A percentile compares a stretch with the other conserved stretches of the same genome.
phyloP scores from a whole-genome alignment of 2,888 invertebrate genomes.

The Cheilosia vulpina region DNA sequence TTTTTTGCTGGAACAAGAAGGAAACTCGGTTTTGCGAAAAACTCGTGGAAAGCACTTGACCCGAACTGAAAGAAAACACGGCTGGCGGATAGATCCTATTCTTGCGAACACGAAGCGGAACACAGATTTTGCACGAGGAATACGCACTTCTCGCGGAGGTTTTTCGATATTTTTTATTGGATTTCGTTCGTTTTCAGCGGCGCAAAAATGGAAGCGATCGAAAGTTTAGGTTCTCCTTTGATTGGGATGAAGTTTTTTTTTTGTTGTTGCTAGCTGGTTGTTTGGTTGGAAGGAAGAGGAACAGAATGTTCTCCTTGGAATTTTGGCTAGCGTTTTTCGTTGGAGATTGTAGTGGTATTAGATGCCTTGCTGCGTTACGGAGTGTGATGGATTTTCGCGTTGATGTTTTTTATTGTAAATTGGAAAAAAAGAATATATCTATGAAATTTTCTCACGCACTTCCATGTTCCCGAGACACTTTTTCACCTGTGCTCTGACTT shows the following conservation, averaged over 20 bases:
- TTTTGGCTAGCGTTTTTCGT: constrained; percentile 3
- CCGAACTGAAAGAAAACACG: constrained; percentile 1
- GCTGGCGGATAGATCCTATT: neutral
- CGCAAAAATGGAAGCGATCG: constrained; percentile 68
- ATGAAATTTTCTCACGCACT: constrained; percentile 73
- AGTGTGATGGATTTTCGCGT: constrained; percentile 20
- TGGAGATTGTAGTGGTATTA: constrained; percentile 10
- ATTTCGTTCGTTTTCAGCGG: constrained; percentile 43
- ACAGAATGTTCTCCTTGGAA: constrained; percentile 7
- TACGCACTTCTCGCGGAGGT: constrained; percentile 43
- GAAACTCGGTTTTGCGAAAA: constrained; percentile 29
- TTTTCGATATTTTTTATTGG: constrained; percentile 23
- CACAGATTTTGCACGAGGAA: constrained; percentile 18
- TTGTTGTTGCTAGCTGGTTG: constrained; percentile 25
- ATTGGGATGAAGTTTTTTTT: constrained; percentile 38
- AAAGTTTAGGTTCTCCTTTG: constrained; percentile 26
- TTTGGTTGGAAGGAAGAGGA: constrained; percentile 36
- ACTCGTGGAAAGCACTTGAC: constrained; percentile 16
- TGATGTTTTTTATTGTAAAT: constrained; percentile 19
- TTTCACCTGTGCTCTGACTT: constrained; percentile 77
- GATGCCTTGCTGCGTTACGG: constrained; percentile 11
- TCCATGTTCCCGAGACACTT: constrained; percentile 76
- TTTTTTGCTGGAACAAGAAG: neutral
- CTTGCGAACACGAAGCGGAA: neutral
- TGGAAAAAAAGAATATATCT: constrained; percentile 56